Conservation (phyloP, 2,797 vertebrate species). For the Staurois parvus region DNA sequence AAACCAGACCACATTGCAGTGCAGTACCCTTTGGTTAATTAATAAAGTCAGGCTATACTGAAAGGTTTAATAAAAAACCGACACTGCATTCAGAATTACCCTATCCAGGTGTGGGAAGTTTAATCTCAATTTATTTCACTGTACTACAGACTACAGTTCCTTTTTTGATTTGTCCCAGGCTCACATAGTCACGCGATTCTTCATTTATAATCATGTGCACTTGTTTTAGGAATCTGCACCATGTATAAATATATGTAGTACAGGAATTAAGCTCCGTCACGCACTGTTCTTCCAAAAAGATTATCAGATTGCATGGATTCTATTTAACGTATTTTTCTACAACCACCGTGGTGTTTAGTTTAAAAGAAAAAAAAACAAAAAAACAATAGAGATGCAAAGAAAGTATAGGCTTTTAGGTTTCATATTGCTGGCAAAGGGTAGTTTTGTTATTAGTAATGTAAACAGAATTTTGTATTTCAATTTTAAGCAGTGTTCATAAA, state of each 20-base stretch:
- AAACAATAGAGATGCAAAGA: neutral
- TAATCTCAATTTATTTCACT: neutral
- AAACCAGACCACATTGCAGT: neutral
- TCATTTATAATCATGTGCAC: slow-evolving; percentile 33
- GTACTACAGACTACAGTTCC: neutral
- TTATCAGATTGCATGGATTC: slow-evolving; percentile 11
- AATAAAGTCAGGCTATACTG: neutral
- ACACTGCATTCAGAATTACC: neutral
- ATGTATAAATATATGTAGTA: slow-evolving; percentile 25
- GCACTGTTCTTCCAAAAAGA: neutral
- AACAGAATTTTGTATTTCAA: neutral
- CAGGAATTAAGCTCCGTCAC: slow-evolving; percentile 25
- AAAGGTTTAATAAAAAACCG: neutral
- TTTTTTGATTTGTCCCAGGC: slow-evolving; percentile 41
- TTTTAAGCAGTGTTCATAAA: neutral
- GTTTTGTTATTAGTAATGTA: neutral
- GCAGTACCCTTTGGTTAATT: neutral
- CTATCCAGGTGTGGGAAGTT: neutral
- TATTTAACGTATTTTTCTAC: neutral
- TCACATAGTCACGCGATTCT: slow-evolving; percentile 19
- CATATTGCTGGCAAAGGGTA: neutral
- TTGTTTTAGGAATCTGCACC: slow-evolving; percentile 21
- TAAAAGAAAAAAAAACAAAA: neutral
- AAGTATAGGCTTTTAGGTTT: neutral
- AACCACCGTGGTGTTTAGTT: neutral